phyloP scores from a whole-genome alignment of 35 echinoderm and acorn worm species.

The Ophiothrix spiculata region DNA sequence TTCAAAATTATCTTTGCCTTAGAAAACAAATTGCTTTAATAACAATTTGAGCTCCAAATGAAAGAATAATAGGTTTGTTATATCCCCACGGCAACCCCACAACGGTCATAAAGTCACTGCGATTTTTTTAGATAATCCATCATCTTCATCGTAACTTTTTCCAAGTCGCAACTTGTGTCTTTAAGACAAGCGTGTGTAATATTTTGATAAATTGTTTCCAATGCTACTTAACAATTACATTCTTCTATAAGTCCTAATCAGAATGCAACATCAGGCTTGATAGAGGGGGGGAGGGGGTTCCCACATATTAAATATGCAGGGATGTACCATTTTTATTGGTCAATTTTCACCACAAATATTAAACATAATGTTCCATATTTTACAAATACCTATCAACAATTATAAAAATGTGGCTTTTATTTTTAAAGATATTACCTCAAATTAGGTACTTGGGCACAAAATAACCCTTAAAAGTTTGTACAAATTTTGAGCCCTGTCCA shows the following conservation, averaged over 20 bases:
- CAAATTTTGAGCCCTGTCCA: too few relatives aligned
- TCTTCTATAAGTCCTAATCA: background rate
- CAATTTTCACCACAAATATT: too few relatives aligned
- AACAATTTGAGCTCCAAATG: background rate
- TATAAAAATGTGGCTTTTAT: too few relatives aligned
- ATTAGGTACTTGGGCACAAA: too few relatives aligned
- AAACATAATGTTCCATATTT: too few relatives aligned
- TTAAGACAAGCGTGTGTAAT: background rate
- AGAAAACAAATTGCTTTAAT: background rate
- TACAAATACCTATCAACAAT: too few relatives aligned
- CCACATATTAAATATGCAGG: too few relatives aligned
- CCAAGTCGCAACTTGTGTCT: background rate
- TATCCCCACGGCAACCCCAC: background rate
- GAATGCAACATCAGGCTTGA: background rate
- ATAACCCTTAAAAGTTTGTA: too few relatives aligned
- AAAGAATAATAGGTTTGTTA: background rate
- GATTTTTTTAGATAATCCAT: background rate
- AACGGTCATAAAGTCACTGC: background rate
- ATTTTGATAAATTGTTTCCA: conserved; percentile 2
- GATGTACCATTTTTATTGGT: too few relatives aligned
- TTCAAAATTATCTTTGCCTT: too few relatives aligned
- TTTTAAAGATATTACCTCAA: too few relatives aligned
- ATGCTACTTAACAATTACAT: background rate
- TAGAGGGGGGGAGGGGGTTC: too few relatives aligned
- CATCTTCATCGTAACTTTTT: background rate